Conservation (phyloP, 2,113 vertebrate species). For the Brevimyrus niger region DNA sequence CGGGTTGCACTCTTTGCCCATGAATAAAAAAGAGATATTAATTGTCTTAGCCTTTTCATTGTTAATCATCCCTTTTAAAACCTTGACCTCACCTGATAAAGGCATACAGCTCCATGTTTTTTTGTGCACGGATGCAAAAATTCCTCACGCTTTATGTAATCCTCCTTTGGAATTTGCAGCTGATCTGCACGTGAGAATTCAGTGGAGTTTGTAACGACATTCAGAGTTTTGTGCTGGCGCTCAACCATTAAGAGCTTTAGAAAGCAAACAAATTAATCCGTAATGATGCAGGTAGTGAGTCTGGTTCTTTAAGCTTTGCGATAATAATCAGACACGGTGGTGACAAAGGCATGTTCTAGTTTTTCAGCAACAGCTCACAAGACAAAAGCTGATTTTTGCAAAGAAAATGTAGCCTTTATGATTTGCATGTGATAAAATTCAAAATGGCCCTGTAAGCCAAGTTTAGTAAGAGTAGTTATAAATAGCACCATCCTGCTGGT, state of each 20-base stretch:
- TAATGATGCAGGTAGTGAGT: neutral
- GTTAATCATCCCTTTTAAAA: neutral
- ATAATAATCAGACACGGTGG: neutral
- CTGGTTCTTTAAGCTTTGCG: neutral
- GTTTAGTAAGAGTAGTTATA: slow-evolving; percentile 1
- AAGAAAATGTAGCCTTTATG: neutral
- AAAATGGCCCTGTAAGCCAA: neutral
- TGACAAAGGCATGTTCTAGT: neutral
- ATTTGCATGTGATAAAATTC: neutral
- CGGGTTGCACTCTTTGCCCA: neutral
- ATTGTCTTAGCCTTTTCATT: neutral
- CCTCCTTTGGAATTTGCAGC: neutral
- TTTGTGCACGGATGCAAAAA: neutral
- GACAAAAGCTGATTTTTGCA: neutral
- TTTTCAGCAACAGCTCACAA: neutral
- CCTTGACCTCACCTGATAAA: neutral
- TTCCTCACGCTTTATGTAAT: neutral
- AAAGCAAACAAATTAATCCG: neutral
- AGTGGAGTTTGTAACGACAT: neutral
- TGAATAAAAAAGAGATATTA: neutral
- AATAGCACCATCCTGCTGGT: slow-evolving; percentile 15
- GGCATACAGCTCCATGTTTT: neutral
- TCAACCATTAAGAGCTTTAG: neutral
- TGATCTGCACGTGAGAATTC: neutral
- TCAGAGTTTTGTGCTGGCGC: neutral